phyloP scores from a whole-genome alignment of 2,797 vertebrate genomes.

The Psittacula derbiana region DNA sequence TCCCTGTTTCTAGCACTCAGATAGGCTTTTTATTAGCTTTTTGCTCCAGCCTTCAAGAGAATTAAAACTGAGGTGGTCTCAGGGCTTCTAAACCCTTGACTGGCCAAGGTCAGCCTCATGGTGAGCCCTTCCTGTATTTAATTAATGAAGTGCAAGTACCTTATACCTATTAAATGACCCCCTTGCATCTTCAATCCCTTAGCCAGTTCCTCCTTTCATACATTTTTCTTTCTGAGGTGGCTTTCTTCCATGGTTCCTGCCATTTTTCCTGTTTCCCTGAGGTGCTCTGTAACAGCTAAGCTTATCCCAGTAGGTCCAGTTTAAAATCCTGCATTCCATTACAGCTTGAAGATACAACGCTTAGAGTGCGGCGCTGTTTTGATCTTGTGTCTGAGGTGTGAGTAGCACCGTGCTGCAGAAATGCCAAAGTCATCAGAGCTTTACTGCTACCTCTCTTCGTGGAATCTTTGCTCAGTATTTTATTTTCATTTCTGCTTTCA shows the following conservation, averaged over 20 bases:
- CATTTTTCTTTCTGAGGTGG: neutral
- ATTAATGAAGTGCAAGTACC: neutral
- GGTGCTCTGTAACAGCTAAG: neutral
- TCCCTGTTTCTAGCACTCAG: neutral
- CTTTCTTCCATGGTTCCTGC: neutral
- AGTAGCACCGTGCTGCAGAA: neutral
- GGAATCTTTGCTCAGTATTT: neutral
- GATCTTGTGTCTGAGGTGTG: neutral
- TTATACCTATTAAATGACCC: neutral
- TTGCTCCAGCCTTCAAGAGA: neutral
- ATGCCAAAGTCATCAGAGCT: neutral
- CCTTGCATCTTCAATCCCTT: neutral
- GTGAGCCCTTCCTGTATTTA: neutral
- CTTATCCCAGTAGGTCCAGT: neutral
- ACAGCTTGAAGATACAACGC: neutral
- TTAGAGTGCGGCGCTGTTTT: neutral
- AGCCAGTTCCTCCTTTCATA: neutral
- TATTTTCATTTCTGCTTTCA: conserved; percentile 48
- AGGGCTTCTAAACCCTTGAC: neutral
- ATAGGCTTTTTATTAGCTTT: neutral
- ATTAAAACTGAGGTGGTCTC: neutral
- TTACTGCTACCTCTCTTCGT: neutral
- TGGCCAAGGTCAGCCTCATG: neutral
- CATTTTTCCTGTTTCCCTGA: neutral
- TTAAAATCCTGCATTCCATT: neutral